Base-by-base conservation (phyloP, 2,113 vertebrate genomes). In the Tragelaphus scriptus region DNA sequence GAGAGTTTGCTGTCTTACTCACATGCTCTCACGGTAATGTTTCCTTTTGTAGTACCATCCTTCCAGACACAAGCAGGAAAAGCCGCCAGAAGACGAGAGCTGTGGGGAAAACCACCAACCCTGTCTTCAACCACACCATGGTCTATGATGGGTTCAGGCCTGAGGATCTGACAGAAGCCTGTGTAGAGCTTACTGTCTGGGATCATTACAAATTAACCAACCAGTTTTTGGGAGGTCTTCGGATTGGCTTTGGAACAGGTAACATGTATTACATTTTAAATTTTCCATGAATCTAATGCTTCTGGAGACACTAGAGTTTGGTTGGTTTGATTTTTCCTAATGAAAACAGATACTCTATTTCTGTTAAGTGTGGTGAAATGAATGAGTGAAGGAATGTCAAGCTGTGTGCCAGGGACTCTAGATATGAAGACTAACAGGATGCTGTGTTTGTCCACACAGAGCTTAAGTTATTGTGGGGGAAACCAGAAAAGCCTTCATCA, bases 81-180 rank as follows among this genome's bases (percentile, higher is more conserved):
- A 99, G 99, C 90, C 98, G 99, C 4, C 99, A 99, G 98, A 99
- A 99, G 98, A 99, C 99, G 0, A 99, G 99, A 61, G 99, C 99
- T 1, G 99, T 99, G 82, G 98, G 99, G 94, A 99, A 99, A 98
- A 99, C 99, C 0, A 97, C 98, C 87, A 99, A 99, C 94, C 99
- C 99, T 0, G 94, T 99, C 88, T 99, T 99, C 97, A 99, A 99
- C 98, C 99, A 99, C 98, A 99, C 99, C 40, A 99, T 99, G 99
- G 99, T 99, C 82, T 99, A 99, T 0, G 99, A 99, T 15, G 99
- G 99, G 68, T 99, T 99, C 96, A 98, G 98, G 53, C 98, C 98
- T 28, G 99, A 99, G 95, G 99, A 99, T 95, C 97, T 99, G 51
- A 99, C 68, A 68, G 99, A 99, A 98, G 99, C 99, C 85, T 99